Evolutionary conservation across 1,140 invertebrate genomes (phyloP).

Genomic region (Drosophila grimshawi): DNA sequence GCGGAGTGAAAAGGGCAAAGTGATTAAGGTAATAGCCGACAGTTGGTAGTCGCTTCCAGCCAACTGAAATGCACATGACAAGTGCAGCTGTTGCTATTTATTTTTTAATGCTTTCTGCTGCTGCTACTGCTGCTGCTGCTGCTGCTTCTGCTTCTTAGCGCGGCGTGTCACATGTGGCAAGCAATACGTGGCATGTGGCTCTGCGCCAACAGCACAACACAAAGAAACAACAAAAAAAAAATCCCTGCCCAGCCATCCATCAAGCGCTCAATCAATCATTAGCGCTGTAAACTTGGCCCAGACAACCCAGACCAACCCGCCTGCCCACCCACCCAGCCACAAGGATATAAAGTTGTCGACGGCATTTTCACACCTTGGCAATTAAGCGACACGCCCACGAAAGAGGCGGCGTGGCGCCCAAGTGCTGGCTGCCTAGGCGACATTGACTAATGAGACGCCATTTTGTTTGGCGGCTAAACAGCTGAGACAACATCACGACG

Average conservation of each 20-base stretch:
- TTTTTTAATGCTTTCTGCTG: no score
- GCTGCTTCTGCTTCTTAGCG: neutral
- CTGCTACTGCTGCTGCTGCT: no score
- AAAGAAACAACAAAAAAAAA: conserved; percentile 7
- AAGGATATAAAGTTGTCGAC: conserved; percentile 55
- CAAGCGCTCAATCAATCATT: conserved; percentile 81
- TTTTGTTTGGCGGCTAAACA: conserved; percentile 69
- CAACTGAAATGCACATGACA: conserved; percentile 76
- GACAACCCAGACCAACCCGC: neutral
- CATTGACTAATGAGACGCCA: conserved; percentile 80
- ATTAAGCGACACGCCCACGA: conserved; percentile 56
- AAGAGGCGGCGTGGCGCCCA: conserved; percentile 24
- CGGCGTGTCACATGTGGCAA: conserved; percentile 40
- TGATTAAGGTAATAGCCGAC: conserved; percentile 73
- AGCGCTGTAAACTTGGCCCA: conserved; percentile 61
- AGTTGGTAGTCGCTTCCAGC: neutral
- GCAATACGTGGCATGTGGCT: conserved; percentile 2
- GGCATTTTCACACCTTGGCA: conserved; percentile 76
- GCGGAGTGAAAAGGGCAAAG: conserved; percentile 70
- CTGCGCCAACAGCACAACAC: conserved; percentile 9
- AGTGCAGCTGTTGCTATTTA: conserved; percentile 60
- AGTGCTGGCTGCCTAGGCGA: conserved; percentile 62
- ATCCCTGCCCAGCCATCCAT: conserved; percentile 62
- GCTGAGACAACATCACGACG: conserved; percentile 66
- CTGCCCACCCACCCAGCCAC: conserved; percentile 8